Base-by-base conservation (phyloP, 2,797 vertebrate genomes). In the Molothrus aeneus region DNA sequence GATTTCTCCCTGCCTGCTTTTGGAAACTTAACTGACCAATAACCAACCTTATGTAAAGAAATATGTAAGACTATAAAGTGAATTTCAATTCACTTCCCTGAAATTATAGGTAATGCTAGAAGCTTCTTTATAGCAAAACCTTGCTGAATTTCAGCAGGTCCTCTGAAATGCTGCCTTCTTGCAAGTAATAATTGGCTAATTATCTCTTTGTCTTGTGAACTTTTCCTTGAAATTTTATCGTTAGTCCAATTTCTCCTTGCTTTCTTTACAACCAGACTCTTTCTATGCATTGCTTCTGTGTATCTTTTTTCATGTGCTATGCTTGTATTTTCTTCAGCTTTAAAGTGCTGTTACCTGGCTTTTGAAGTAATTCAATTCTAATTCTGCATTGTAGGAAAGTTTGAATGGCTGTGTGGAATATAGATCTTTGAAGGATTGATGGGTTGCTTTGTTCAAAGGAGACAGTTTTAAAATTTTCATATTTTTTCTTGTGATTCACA, bases 1-100 rank as follows among this genome's bases (percentile, higher is more conserved):
- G 22, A 18, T 11, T 53, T 45, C 7, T 4, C 7, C 7, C 5
- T 38, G 21, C 45, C 12, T 0, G 0, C 15, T 34, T 71, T n/a
- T 61, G 34, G 34, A 72, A 73, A 42, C 14, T 21, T 24, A 54
- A 5, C 15, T 61, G 21, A 43, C 13, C 3, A 26, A 5, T 80
- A 45, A 48, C 24, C 2, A 12, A 15, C 3, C 10, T 22, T 68
- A 20, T n/a, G 81, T 19, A 50, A 81, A 74, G 20, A 81, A 77
- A 64, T 21, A 19, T 24, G 0, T 43, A 29, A 40, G 38, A 50
- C 9, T 20, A 13, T 60, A 18, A 74, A 84, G 12, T 78, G 31
- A 69, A 42, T 75, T 78, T 72, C 32, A 25, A 9, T 71, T 75
- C 2, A 28, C 13, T 79, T 87, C 11, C 29, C 51, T 69, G 28